Evolutionary conservation across 2,888 invertebrate genomes (phyloP), one percentile per base, ranked within the genome.

Genomic region (Drosophila paramelanica): DNA sequence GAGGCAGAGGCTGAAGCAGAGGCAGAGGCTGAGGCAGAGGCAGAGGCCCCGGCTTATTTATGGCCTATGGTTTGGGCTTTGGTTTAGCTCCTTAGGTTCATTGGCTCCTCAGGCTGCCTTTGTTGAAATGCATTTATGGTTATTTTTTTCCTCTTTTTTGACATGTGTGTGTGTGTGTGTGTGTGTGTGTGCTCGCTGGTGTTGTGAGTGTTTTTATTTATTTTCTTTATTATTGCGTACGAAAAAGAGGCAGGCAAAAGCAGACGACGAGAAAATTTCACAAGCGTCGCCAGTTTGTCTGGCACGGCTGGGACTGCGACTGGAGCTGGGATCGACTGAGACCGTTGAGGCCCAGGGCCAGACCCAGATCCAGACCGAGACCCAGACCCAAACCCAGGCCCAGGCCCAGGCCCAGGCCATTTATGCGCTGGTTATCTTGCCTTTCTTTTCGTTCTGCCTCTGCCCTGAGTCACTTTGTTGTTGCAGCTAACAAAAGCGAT

Each of bases 271-370:
- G 79, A 79, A 86, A 90, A 88, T 90, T 90, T 90, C 90, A 86
- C 90, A 90, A 88, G 90, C 90, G 90, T 90, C 90, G 90, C 90
- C 90, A 90, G 88, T 77, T 76, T 90, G 90, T 90, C 90, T 90
- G 90, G 90, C 89, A 73, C 77, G 88, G 76, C 87, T 80, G 38
- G 36, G 60, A 36, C 65, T 50, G 67, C 14, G 39, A 47, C 49
- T 43, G 39, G 33, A 42, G 14, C 20, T 39, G 49, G 36, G 45
- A 42, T 51, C 23, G 68, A 45, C 62, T 23, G 25, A 33, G 45
- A 55, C 49, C 14, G 58, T 8, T 38, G 50, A 52, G 65, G 47
- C 52, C 47, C 52, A 57, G 47, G 36, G 17, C 27, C 20, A 64
- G 62, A 43, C 51, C 55, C 17, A 61, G 68, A 50, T 50, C 41